Evolutionary conservation across 1,140 invertebrate genomes (phyloP).

Genomic region (Heterodera schachtii): DNA sequence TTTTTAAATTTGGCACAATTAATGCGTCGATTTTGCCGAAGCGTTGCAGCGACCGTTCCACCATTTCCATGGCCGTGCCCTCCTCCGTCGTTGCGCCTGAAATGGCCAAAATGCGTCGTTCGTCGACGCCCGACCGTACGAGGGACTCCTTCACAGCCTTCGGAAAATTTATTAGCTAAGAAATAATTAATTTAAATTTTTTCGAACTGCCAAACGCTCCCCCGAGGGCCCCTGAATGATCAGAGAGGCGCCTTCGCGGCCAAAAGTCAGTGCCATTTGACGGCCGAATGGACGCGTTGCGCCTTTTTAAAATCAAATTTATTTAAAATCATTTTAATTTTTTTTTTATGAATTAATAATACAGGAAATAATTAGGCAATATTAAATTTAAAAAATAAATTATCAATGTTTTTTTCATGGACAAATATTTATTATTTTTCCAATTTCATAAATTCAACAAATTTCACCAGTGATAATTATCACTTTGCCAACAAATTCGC

Average conservation of each 20-base stretch:
- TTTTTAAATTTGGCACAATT: background rate
- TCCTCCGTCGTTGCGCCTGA: background rate
- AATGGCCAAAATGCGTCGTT: background rate
- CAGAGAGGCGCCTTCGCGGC: slow-evolving; percentile 2
- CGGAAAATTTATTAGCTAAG: background rate
- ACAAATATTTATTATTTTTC: too few relatives aligned
- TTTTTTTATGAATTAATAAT: too few relatives aligned
- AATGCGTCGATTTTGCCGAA: slow-evolving; percentile 12
- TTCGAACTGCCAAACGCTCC: background rate
- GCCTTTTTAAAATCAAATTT: too few relatives aligned
- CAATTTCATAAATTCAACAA: too few relatives aligned
- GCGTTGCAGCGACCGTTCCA: slow-evolving; percentile 2
- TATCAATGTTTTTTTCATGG: too few relatives aligned
- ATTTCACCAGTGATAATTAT: background rate
- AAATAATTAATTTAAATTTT: background rate
- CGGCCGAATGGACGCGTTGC: background rate
- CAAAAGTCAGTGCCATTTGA: slow-evolving; percentile 2
- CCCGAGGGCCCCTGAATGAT: background rate
- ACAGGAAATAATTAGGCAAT: too few relatives aligned
- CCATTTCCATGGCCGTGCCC: background rate
- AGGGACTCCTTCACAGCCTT: slow-evolving; percentile 10
- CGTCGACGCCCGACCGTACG: background rate
- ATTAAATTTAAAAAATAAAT: too few relatives aligned
- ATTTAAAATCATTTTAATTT: too few relatives aligned
- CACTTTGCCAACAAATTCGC: background rate